phyloP scores from a whole-genome alignment of 2,888 invertebrate species.

The Ochlodes sylvanus region DNA sequence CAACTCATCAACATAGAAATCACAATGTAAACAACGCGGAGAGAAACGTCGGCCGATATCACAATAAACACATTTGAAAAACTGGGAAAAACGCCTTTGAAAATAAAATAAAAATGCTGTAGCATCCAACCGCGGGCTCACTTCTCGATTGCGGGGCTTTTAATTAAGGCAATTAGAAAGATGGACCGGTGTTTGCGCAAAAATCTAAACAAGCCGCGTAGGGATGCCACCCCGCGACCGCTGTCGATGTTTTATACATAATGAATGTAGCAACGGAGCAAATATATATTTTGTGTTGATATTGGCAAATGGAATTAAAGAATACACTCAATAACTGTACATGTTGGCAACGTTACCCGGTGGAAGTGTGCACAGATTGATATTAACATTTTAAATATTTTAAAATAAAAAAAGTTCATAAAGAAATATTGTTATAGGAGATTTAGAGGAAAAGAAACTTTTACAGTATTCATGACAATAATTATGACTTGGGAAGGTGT shows the following conservation, averaged over 20 bases:
- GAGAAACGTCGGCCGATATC: conserved; percentile 9
- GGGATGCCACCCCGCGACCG: conserved; percentile 50
- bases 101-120: conserved; percentile 33
- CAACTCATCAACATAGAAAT: not conserved
- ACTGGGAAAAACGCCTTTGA: conserved; percentile 26
- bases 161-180: conserved; percentile 83
- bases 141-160: conserved; percentile 67
- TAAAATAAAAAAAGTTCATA: too few relatives aligned
- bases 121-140: conserved; percentile 39
- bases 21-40: conserved; percentile 19
- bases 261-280: not conserved
- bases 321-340: too few relatives aligned
- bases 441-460: too few relatives aligned
- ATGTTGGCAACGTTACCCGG: too few relatives aligned
- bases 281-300: not conserved
- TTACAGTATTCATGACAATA: too few relatives aligned
- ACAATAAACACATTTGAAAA: conserved; percentile 34
- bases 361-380: too few relatives aligned
- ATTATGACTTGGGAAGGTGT: too few relatives aligned
- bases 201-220: conserved; percentile 78
- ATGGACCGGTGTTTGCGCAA: conserved; percentile 79
- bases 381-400: too few relatives aligned
- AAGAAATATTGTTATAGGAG: too few relatives aligned
- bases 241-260: conserved; percentile 42
- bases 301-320: not conserved